Evolutionary conservation across 2,888 invertebrate genomes (phyloP), one percentile per base, ranked within the genome.

Genomic region (Agapostemon virescens): DNA sequence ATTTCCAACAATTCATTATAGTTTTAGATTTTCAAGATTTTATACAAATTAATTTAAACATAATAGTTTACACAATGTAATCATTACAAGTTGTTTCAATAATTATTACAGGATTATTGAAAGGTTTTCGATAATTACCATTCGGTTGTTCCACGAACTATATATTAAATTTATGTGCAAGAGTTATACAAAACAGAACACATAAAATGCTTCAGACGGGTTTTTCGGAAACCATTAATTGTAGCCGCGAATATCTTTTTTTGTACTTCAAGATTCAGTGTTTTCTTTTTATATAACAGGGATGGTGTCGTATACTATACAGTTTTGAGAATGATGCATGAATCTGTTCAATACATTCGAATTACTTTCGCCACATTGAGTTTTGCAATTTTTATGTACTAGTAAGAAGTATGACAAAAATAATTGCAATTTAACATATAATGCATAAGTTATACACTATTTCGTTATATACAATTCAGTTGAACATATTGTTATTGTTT

Each of bases 81-180:
- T 30, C 17, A 9, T 17, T 9, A 61, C 58, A 61, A n/a, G 17
- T 33, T 20, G 33, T 20, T 20, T 61, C 17, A 61, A 55, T 26
- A 30, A 30, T 15, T 17, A 61, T 55, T 55, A 30, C 20, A 61
- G 30, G 30, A 61, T 20, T 20, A 33, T 61, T 61, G 9, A 33
- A 17, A 61, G 26, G 30, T 30, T 20, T 11, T 33, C 6, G 30
- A 61, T 61, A 33, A 30, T 61, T 17, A 15, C 58, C 30, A 61
- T 61, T 33, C 58, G 30, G 58, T 61, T 61, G 58, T 61, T 61
- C 58, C 58, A 61, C 58, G 17, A 33, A 61, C 20, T 61, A 61
- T 61, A 61, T 17, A 9, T 61, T 61, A 61, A 61, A 30, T 61
- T 61, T 33, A 61, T 61, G 20, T 33, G 20, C 33, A 30, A 33